phyloP scores from a whole-genome alignment of 1,140 invertebrate species.

The Globodera rostochiensis region DNA sequence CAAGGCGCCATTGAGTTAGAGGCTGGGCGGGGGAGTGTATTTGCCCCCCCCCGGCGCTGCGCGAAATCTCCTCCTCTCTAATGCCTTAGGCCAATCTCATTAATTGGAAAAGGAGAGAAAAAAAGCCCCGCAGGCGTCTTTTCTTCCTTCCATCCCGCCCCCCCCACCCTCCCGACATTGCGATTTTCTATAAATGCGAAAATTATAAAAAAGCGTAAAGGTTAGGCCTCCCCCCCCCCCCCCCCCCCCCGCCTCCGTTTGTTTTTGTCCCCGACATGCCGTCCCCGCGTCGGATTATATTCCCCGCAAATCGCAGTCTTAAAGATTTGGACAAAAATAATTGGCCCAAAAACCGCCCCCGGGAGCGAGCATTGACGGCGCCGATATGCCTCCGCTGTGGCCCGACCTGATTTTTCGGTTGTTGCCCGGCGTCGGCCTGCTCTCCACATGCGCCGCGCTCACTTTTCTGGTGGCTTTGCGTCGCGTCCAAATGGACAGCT shows the following conservation, averaged over 20 bases:
- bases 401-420: constrained; percentile 17
- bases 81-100: constrained; percentile 15
- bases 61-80: constrained; percentile 2
- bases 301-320: not conserved
- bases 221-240: too few relatives aligned
- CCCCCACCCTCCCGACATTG: too few relatives aligned
- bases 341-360: not conserved
- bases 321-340: not conserved
- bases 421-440: constrained; percentile 12
- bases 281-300: too few relatives aligned
- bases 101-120: constrained; percentile 17
- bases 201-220: too few relatives aligned
- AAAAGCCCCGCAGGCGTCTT: not conserved
- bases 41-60: not conserved
- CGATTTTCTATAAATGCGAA: too few relatives aligned
- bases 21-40: not conserved
- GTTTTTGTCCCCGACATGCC: too few relatives aligned
- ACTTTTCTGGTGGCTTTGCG: constrained; percentile 1
- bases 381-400: constrained; percentile 4
- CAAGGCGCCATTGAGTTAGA: too few relatives aligned
- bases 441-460: not conserved
- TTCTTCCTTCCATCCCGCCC: not conserved
- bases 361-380: not conserved
- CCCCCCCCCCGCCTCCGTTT: too few relatives aligned
- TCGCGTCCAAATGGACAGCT: constrained; percentile 3